These are phyloP conservation scores for Mungos mungo DNA, from an alignment of 2,113 vertebrate genomes.

Conservation along the genomic window DNA sequence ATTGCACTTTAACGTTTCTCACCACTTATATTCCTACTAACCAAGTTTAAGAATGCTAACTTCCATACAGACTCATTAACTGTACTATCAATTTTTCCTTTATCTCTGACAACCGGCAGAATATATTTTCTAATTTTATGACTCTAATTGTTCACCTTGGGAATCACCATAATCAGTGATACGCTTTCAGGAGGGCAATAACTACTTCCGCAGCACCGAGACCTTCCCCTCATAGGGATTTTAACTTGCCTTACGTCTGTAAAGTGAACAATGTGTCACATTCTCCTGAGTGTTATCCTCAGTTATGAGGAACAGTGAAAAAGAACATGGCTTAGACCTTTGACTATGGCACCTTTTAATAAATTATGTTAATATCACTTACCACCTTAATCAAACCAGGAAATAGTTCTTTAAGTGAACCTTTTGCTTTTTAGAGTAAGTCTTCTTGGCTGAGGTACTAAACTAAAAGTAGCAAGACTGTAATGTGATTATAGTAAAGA, in stretches of 20 bases:
- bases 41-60: not conserved
- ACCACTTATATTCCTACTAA: not conserved
- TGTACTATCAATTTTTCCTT: not conserved
- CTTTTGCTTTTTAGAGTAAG: slow-evolving; percentile 60
- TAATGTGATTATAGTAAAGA: slow-evolving; percentile 67
- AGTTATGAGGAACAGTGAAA: not conserved
- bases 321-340: not conserved
- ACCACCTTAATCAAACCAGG: not conserved
- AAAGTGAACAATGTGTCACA: not conserved
- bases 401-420: slow-evolving; percentile 28
- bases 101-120: not conserved
- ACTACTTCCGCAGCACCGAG: not conserved
- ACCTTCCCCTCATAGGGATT: not conserved
- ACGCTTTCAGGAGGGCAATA: not conserved
- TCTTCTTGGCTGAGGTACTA: slow-evolving; percentile 41
- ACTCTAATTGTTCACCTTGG: not conserved
- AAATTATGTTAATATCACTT: not conserved
- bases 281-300: not conserved
- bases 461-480: slow-evolving; percentile 66
- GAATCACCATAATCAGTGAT: not conserved
- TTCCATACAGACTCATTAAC: not conserved
- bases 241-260: not conserved
- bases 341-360: not conserved
- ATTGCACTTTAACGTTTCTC: not conserved
- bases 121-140: not conserved